Evolutionary conservation across 2,113 vertebrate genomes (phyloP), one percentile per base, ranked within the genome.

Genomic region (Phoenicopterus ruber): DNA sequence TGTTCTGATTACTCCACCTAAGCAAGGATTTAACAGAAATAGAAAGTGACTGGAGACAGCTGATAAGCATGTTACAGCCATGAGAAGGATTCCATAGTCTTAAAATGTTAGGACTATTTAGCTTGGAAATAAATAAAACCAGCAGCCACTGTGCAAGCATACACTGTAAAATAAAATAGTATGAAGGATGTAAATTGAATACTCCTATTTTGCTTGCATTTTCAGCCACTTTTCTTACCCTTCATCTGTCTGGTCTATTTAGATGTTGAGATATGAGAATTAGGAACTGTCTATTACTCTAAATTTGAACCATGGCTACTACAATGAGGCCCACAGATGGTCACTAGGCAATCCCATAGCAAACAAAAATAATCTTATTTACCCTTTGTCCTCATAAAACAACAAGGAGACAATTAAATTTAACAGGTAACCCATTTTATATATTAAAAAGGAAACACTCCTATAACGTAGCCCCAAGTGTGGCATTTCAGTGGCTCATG

Each of bases 341-440:
- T 85, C 88, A 89, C 77, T 65, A 94, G 61, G 76, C 83, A 79
- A 82, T 82, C 32, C 44, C 28, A n/a, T 46, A 92, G 91, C 77
- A 91, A 95, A 94, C 15, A 89, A 67, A 52, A 83, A 81, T 46
- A 85, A 88, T 81, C 44, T 87, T 82, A 69, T 89, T 94, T 95
- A 90, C 12, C 7, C 10, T 93, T 92, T 89, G 73, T 92, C 69
- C 19, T 76, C 86, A 69, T 54, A 72, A 67, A 91, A 94, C 32
- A 89, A 63, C 52, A 84, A 76, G 29, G 24, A 84, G 34, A 84
- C 6, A 57, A 34, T 44, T 82, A 59, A 36, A 81, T 67, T 67
- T 67, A 74, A 81, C 86, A 92, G 34, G 29, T 9, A 54, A 50
- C 10, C 10, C 7, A 44, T 82, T 81, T 88, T 21, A 42, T 80